Base-by-base conservation (phyloP, 2,797 vertebrate species). In the Sebastes minor region DNA sequence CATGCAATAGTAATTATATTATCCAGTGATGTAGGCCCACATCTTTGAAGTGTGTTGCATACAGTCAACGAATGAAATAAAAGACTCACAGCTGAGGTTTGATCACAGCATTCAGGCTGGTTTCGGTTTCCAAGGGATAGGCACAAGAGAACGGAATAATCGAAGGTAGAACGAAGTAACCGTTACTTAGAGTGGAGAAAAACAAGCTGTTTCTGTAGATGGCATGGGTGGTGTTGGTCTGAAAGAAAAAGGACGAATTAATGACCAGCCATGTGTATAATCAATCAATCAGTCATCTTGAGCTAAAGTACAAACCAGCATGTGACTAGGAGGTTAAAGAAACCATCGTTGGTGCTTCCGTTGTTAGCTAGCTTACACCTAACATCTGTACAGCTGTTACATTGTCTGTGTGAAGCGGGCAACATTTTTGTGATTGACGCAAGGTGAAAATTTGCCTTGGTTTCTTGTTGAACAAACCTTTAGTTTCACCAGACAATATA, bases 141-240 rank as follows among this genome's bases (percentile, higher is more conserved):
- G 84, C 59, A 1, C 95, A 93, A 3, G 83, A 88, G 68, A 96
- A 96, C 35, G 94, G 93, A 71, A 92, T 90, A 49, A 91, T 92
- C 56, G 91, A 88, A 62, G 93, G 93, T 46, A 80, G 46, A 59
- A 90, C 82, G 27, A 91, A 91, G 74, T 89, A 77, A 70, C 88
- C 88, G 69, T 87, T 81, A 42, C 71, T 88, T n/a, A 86, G 76
- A 18, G 75, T n/a, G 64, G 81, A 90, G 13, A 91, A 30, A 73
- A 83, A 89, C 55, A 90, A 72, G 14, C 20, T 60, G 78, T 89
- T 91, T 82, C 81, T 84, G 73, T 79, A 88, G 71, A 85, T 71
- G 33, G 33, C 33, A 35, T 35, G 33, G 33, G 33, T 35, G 33
- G 33, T 35, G 33, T 35, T 35, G 2, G 33, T 35, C 35, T 38